A percentile compares a stretch with the other conserved stretches of the same genome.
These are phyloP conservation scores for Sanderia malayensis DNA, from an alignment of 30 jellyfish, hydroid and myxozoan genomes.

Conservation along the genomic window DNA sequence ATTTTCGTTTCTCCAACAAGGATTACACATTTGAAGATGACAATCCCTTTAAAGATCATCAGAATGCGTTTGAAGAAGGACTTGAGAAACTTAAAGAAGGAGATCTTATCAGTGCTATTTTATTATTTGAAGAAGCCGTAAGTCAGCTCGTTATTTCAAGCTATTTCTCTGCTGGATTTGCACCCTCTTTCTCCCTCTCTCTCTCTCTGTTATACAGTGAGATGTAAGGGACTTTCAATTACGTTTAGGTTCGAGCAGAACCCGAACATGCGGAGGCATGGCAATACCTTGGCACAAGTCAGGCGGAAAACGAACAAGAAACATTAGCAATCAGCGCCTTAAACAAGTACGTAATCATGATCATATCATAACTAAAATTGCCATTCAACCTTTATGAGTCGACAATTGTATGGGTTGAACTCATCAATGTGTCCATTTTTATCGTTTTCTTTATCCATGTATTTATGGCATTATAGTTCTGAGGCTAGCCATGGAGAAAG, in stretches of 20 bases:
- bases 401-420: too few relatives aligned
- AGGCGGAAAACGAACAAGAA: conserved; percentile 98
- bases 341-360: conserved; percentile 42
- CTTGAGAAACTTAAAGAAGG: conserved; percentile 76
- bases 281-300: conserved; percentile 98
- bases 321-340: conserved; percentile 84
- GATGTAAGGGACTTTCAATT: too few relatives aligned
- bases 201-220: too few relatives aligned
- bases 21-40: conserved; percentile 84
- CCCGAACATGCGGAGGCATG: conserved; percentile 98
- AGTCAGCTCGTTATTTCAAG: too few relatives aligned
- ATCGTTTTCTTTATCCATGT: too few relatives aligned
- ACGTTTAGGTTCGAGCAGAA: conserved; percentile 68
- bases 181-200: too few relatives aligned
- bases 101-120: conserved; percentile 91
- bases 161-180: too few relatives aligned
- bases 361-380: too few relatives aligned
- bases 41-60: conserved; percentile 79
- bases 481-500: too few relatives aligned
- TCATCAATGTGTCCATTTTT: too few relatives aligned
- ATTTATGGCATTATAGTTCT: too few relatives aligned
- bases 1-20: conserved; percentile 25
- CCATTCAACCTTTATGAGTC: too few relatives aligned
- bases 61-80: conserved; percentile 92
- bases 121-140: conserved; percentile 97